Evolutionary conservation across 2,888 invertebrate species (phyloP).

Genomic region (Tenthredo amoena): DNA sequence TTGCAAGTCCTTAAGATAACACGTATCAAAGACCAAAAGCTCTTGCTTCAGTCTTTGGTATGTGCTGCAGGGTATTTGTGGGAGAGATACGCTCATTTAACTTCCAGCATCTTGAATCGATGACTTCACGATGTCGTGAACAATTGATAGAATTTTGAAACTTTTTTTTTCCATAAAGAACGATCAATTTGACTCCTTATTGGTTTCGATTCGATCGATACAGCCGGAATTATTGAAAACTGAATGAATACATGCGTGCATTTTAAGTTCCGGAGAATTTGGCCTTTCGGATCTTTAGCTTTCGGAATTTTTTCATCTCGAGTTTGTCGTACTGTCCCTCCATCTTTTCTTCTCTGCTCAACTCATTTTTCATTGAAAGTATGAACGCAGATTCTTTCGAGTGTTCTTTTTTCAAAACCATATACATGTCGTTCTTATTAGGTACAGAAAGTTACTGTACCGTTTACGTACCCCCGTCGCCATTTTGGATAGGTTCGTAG

Average conservation of each 20-base stretch:
- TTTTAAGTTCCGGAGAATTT: too few species aligned
- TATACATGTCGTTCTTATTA: background rate
- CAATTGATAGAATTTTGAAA: too few species aligned
- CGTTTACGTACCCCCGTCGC: constrained; percentile 56
- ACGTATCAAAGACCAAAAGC: constrained; percentile 60
- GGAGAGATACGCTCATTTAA: background rate
- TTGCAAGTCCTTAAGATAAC: constrained; percentile 58
- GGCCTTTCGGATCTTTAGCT: too few species aligned
- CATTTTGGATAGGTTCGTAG: constrained; percentile 67
- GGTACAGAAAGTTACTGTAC: background rate
- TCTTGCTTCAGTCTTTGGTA: background rate
- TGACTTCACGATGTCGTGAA: too few species aligned
- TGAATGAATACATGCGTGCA: too few species aligned
- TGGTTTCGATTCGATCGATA: too few species aligned
- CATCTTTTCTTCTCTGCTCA: too few species aligned
- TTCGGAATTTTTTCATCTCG: too few species aligned
- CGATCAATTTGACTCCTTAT: too few species aligned
- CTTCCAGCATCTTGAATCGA: background rate
- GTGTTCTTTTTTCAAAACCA: background rate
- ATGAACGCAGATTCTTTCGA: background rate
- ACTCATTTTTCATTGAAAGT: background rate
- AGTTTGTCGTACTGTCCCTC: too few species aligned
- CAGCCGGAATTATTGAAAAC: too few species aligned
- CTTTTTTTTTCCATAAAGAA: too few species aligned
- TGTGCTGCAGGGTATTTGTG: background rate